Evolutionary conservation across 2,888 invertebrate species (phyloP).

Genomic region (Habroteleia sp.): DNA sequence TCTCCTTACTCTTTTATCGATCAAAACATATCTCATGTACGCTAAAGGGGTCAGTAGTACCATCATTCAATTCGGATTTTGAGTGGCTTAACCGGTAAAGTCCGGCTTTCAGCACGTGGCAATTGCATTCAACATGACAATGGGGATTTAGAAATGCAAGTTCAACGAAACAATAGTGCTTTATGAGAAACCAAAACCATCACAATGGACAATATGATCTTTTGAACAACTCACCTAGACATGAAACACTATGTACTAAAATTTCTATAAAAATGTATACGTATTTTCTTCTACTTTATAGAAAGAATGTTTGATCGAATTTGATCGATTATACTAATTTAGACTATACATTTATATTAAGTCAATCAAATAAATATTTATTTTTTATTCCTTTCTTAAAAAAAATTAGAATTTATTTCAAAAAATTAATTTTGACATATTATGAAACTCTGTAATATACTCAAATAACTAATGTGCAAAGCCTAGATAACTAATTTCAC

Average conservation of each 20-base stretch:
- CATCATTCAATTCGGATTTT: conserved; percentile 52
- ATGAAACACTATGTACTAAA: conserved; percentile 15
- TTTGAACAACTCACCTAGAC: conserved; percentile 40
- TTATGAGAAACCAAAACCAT: conserved; percentile 66
- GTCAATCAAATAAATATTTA: no score
- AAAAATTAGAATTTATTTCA: no score
- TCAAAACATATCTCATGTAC: conserved; percentile 30
- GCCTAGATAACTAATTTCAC: no score
- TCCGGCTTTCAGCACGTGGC: conserved; percentile 62
- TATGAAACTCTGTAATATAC: no score
- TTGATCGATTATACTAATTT: no score
- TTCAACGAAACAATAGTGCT: conserved; percentile 66
- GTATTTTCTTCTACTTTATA: neutral
- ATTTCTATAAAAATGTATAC: conserved; percentile 11
- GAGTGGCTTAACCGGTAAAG: conserved; percentile 55
- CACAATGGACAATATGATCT: conserved; percentile 62
- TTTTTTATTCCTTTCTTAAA: no score
- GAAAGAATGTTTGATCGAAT: no score
- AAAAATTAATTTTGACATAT: no score
- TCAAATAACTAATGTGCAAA: no score
- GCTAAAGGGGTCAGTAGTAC: conserved; percentile 44
- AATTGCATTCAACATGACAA: conserved; percentile 66
- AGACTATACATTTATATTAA: neutral
- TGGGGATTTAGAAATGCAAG: conserved; percentile 66
- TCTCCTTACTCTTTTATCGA: conserved; percentile 34